Percentiles rank a stretch among this genome's conserved stretches.
These are phyloP conservation scores for Bombus balteatus DNA, from an alignment of 1,140 invertebrate genomes.

Conservation along the genomic window DNA sequence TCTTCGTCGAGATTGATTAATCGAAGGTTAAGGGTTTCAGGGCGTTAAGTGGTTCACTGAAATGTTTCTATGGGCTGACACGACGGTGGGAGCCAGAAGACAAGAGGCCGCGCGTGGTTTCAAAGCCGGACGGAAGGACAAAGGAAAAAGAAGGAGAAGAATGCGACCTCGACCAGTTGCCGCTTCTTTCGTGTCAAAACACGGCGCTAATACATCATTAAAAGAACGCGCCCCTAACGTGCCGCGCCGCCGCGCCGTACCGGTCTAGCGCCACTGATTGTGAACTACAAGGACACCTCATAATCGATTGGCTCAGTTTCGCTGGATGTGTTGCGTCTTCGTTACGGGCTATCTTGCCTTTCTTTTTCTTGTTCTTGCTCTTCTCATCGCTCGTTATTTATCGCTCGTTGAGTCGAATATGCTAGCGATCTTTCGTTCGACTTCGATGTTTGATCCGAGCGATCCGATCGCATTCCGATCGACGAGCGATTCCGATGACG, in stretches of 20 bases:
- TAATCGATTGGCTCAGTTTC: conserved; percentile 67
- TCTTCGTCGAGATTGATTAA: conserved; percentile 66
- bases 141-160: conserved; percentile 57
- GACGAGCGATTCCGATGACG: too few species aligned
- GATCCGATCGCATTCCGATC: too few species aligned
- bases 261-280: conserved; percentile 37
- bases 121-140: conserved; percentile 58
- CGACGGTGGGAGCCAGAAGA: conserved; percentile 22
- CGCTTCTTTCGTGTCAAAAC: conserved; percentile 72
- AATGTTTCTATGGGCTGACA: conserved; percentile 61
- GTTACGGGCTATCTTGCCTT: background rate
- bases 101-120: conserved; percentile 47
- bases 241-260: conserved; percentile 24
- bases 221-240: conserved; percentile 56
- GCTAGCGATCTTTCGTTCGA: background rate
- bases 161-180: conserved; percentile 67
- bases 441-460: too few species aligned
- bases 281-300: conserved; percentile 54
- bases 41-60: conserved; percentile 67
- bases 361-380: background rate
- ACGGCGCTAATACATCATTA: conserved; percentile 75
- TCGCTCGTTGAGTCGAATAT: background rate
- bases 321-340: background rate
- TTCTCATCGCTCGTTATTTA: conserved; percentile 34
- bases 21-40: conserved; percentile 66